A percentile compares a stretch with the other conserved stretches of the same genome.
These are phyloP conservation scores for Euwallacea fornicatus DNA, from an alignment of 1,140 invertebrate species.

Conservation along the genomic window DNA sequence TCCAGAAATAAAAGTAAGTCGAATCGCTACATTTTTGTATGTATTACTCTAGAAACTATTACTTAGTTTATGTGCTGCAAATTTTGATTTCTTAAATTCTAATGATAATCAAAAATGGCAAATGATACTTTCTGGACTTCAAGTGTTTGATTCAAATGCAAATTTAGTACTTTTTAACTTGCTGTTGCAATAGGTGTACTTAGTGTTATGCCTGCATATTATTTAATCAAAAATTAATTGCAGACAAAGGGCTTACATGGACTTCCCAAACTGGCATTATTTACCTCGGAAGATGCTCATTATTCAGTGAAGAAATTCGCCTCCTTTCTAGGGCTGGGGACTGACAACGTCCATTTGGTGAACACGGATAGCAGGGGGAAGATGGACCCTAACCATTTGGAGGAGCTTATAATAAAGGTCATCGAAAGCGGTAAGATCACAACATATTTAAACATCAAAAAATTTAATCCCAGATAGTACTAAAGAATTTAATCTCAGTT, in stretches of 20 bases:
- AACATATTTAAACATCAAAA: neutral
- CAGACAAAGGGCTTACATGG: conserved; percentile 70
- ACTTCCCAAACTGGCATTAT: conserved; percentile 70
- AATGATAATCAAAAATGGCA: neutral
- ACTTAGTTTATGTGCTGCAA: neutral
- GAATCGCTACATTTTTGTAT: neutral
- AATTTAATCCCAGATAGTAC: neutral
- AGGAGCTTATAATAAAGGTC: conserved; percentile 67
- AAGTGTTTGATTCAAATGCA: neutral
- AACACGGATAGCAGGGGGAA: conserved; percentile 73
- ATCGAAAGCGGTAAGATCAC: conserved; percentile 59
- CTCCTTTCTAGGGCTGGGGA: conserved; percentile 77
- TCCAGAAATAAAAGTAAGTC: conserved; percentile 75
- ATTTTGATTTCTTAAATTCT: neutral
- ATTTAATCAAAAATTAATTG: neutral
- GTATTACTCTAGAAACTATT: too few relatives aligned
- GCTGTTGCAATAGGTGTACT: neutral
- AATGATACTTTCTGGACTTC: neutral
- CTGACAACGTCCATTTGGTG: conserved; percentile 74
- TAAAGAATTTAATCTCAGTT: neutral
- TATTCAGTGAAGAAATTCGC: conserved; percentile 91
- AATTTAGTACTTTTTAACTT: neutral
- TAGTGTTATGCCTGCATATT: neutral
- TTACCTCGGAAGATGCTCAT: conserved; percentile 89
- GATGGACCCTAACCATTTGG: conserved; percentile 75